phyloP scores from a whole-genome alignment of 2,888 invertebrate genomes.

The Scaptomyza polygonia region DNA sequence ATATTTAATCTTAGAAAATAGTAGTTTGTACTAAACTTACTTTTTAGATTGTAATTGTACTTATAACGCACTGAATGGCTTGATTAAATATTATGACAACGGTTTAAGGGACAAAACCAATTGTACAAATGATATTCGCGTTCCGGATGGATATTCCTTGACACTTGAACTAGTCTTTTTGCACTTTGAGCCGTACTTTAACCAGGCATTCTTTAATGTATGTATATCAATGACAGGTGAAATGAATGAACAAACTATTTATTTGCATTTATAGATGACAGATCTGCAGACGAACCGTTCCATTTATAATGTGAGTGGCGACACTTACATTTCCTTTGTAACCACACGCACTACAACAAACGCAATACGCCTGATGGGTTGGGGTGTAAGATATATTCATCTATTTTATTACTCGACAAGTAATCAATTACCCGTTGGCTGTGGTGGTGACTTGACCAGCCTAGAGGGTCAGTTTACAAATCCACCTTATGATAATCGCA shows the following conservation, averaged over 20 bases:
- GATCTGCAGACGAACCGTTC: slow-evolving; percentile 65
- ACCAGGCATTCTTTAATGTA: slow-evolving; percentile 57
- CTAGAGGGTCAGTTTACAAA: slow-evolving; percentile 85
- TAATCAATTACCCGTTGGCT: slow-evolving; percentile 62
- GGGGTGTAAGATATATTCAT: slow-evolving; percentile 4
- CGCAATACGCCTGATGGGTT: slow-evolving; percentile 59
- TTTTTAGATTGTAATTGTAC: slow-evolving; percentile 82
- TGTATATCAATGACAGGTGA: slow-evolving; percentile 6
- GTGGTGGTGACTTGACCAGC: slow-evolving; percentile 72
- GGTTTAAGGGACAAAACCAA: slow-evolving; percentile 9
- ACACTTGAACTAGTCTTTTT: slow-evolving; percentile 86
- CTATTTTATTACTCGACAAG: slow-evolving; percentile 65
- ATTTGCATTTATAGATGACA: slow-evolving; percentile 56
- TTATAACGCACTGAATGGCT: slow-evolving; percentile 88
- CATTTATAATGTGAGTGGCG: slow-evolving; percentile 44
- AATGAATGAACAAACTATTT: neutral
- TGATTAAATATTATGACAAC: slow-evolving; percentile 5
- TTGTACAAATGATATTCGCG: slow-evolving; percentile 88
- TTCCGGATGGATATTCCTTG: slow-evolving; percentile 88
- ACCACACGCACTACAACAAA: slow-evolving; percentile 56
- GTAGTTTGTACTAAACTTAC: neutral
- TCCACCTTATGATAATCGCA: slow-evolving; percentile 87
- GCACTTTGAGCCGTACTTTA: slow-evolving; percentile 66
- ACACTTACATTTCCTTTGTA: neutral
- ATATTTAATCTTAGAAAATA: neutral